Evolutionary conservation across 2,113 vertebrate genomes (phyloP).

Genomic region (Gobio gobio): DNA sequence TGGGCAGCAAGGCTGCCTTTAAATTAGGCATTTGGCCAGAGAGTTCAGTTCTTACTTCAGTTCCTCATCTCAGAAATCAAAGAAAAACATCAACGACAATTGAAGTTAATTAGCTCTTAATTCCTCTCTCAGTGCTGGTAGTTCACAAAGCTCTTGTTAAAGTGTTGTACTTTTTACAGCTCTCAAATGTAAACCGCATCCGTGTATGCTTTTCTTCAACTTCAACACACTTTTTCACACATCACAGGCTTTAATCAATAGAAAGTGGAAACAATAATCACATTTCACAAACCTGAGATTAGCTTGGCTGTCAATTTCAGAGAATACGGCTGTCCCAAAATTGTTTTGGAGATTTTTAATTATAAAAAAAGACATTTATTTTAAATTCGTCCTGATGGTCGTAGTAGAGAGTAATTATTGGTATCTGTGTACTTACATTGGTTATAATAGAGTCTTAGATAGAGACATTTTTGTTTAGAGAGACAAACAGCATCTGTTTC

Average conservation of each 20-base stretch:
- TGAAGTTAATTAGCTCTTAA: background rate
- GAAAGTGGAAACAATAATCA: background rate
- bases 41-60: background rate
- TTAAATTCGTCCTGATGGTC: background rate
- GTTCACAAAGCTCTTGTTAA: background rate
- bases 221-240: background rate
- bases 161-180: background rate
- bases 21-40: background rate
- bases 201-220: background rate
- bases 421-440: background rate
- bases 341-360: conserved; percentile 1
- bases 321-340: background rate
- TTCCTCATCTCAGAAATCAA: background rate
- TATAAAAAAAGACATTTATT: background rate
- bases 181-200: background rate
- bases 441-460: background rate
- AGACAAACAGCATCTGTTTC: background rate
- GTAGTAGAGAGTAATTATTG: background rate
- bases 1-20: background rate
- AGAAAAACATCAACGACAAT: background rate
- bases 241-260: conserved; percentile 3
- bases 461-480: background rate
- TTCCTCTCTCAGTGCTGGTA: background rate
- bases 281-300: conserved; percentile 1
- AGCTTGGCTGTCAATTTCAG: background rate